Percentiles rank a stretch among this genome's conserved stretches.
Conservation (phyloP, 2,888 invertebrate genomes). For the Junonia oenone region DNA sequence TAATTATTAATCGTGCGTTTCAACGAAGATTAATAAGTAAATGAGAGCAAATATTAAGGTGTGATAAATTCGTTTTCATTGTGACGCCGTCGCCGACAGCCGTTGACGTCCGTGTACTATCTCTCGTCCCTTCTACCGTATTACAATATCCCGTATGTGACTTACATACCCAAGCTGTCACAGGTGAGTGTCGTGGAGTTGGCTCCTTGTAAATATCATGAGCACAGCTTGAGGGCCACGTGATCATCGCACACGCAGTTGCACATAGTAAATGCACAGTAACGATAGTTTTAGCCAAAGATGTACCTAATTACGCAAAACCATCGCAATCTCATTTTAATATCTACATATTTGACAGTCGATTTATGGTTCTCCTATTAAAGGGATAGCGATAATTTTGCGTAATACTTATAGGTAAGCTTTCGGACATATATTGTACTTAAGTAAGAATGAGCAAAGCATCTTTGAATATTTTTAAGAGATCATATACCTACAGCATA, state of each 20-base stretch:
- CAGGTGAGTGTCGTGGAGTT: slow-evolving; percentile 55
- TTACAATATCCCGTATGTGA: slow-evolving; percentile 63
- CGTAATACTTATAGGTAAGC: too few relatives aligned
- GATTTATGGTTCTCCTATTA: too few relatives aligned
- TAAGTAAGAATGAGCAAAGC: too few relatives aligned
- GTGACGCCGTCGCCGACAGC: slow-evolving; percentile 46
- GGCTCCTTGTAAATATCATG: slow-evolving; percentile 26
- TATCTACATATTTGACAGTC: too few relatives aligned
- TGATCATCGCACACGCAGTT: not conserved
- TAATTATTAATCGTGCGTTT: not conserved
- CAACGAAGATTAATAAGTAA: not conserved
- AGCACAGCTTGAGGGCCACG: slow-evolving; percentile 21
- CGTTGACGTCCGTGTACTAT: slow-evolving; percentile 68
- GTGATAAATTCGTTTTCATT: slow-evolving; percentile 30
- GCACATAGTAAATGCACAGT: not conserved
- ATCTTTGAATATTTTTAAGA: too few relatives aligned
- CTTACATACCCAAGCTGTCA: slow-evolving; percentile 64
- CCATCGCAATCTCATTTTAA: too few relatives aligned
- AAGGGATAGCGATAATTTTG: too few relatives aligned
- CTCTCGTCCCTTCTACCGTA: slow-evolving; percentile 58
- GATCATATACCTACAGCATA: too few relatives aligned
- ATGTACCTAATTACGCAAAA: too few relatives aligned
- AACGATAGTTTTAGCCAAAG: not conserved
- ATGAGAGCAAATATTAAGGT: not conserved
- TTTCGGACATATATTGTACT: too few relatives aligned